These are phyloP conservation scores for Sebastes wilsoni DNA, from an alignment of 2,797 vertebrate genomes.

Conservation along the genomic window DNA sequence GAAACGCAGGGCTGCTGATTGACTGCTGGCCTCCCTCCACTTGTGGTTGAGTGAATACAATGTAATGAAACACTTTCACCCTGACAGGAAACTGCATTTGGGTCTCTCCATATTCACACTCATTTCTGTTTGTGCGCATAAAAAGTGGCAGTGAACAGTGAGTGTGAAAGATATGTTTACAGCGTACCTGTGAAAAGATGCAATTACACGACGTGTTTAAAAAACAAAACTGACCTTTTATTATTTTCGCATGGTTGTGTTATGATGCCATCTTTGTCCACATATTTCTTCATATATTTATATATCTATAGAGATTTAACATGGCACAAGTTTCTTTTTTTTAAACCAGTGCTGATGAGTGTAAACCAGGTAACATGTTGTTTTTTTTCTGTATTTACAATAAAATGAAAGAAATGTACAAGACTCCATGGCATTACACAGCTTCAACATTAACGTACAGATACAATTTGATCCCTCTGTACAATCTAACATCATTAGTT, in stretches of 20 bases:
- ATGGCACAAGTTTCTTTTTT: conserved; percentile 87
- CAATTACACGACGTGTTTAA: conserved; percentile 79
- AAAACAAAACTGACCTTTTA: conserved; percentile 86
- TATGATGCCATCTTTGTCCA: conserved; percentile 70
- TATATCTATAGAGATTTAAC: conserved; percentile 84
- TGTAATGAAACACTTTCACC: neutral
- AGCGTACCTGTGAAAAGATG: conserved; percentile 27
- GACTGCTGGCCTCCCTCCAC: neutral
- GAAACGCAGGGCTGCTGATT: conserved; percentile 7
- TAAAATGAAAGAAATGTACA: conserved; percentile 94
- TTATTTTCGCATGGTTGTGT: conserved; percentile 74
- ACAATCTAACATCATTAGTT: conserved; percentile 93
- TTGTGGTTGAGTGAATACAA: conserved; percentile 18
- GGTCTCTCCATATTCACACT: neutral
- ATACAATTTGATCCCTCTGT: conserved; percentile 91
- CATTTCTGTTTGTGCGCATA: neutral
- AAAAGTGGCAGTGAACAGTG: neutral
- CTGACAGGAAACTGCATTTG: neutral
- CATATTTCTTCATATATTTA: conserved; percentile 77
- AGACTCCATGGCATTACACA: conserved; percentile 91
- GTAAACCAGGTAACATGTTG: conserved; percentile 85
- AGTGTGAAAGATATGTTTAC: neutral
- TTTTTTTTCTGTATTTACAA: conserved; percentile 93
- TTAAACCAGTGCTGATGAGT: conserved; percentile 90
- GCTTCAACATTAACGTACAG: conserved; percentile 90